These are phyloP conservation scores for Muntiacus reevesi DNA, from an alignment of 2,113 vertebrate genomes.

Conservation along the genomic window DNA sequence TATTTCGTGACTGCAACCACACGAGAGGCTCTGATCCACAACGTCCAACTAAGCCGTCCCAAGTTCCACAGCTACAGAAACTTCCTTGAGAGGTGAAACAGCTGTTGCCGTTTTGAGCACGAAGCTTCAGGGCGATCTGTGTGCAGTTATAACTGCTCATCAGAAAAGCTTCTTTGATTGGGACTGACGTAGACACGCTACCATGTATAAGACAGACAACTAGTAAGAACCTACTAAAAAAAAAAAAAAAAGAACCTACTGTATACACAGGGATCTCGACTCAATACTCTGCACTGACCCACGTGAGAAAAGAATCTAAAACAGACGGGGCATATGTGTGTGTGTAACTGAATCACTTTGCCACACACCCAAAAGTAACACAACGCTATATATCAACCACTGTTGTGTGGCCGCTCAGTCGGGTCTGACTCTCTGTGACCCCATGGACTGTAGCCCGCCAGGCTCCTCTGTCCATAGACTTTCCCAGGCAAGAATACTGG, in stretches of 20 bases:
- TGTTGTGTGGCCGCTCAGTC: not conserved
- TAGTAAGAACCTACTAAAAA: not conserved
- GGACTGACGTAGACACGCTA: not conserved
- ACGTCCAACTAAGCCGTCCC: not conserved
- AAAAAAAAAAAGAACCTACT: not conserved
- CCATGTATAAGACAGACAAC: accelerated
- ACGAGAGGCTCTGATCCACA: not conserved
- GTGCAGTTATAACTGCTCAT: not conserved
- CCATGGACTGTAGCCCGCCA: not conserved
- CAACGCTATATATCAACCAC: not conserved
- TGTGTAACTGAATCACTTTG: accelerated
- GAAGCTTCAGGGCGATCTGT: not conserved
- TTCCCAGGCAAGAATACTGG: not conserved
- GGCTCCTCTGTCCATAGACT: not conserved
- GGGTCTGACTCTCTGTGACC: not conserved
- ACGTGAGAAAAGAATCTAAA: not conserved
- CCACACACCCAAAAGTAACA: not conserved
- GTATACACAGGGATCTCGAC: not conserved
- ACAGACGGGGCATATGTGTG: accelerated
- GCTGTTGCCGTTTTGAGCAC: not conserved
- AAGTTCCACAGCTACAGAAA: not conserved
- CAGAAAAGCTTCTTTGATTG: not conserved
- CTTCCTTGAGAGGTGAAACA: not conserved
- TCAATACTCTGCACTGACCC: not conserved
- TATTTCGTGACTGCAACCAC: not conserved